phyloP scores from a whole-genome alignment of 2,113 vertebrate species.

The Donacobius atricapilla region DNA sequence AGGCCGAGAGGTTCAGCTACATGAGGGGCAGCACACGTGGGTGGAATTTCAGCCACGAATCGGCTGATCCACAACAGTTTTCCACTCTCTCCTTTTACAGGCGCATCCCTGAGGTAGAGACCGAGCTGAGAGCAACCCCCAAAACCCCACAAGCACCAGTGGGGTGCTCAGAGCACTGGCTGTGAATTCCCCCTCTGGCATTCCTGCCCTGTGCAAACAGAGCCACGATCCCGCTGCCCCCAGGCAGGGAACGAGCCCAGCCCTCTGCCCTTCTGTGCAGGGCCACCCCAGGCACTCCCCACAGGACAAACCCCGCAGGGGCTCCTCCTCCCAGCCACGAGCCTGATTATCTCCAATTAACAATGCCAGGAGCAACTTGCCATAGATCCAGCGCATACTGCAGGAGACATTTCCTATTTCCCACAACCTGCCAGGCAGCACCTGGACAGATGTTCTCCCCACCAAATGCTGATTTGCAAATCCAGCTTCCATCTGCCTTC shows the following conservation, averaged over 20 bases:
- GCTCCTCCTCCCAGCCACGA: neutral
- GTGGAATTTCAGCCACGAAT: neutral
- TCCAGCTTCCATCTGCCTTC: neutral
- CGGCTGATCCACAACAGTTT: neutral
- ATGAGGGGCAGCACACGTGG: accelerated
- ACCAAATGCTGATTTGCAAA: neutral
- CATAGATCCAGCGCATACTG: accelerated
- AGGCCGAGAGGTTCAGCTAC: neutral
- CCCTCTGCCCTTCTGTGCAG: neutral
- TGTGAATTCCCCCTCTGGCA: neutral
- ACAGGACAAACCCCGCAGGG: neutral
- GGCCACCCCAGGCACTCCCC: neutral
- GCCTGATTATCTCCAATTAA: neutral
- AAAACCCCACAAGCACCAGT: accelerated
- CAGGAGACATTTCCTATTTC: neutral
- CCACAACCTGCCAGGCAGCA: neutral
- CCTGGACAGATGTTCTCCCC: neutral
- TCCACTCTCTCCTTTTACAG: neutral
- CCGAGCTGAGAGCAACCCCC: neutral
- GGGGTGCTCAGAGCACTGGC: neutral
- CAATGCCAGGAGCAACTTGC: neutral
- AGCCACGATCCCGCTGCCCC: accelerated
- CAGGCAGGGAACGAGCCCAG: neutral
- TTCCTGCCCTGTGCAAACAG: neutral
- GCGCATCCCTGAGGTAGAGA: accelerated